phyloP scores from a whole-genome alignment of 2,888 invertebrate genomes.

The Globia sparganii region DNA sequence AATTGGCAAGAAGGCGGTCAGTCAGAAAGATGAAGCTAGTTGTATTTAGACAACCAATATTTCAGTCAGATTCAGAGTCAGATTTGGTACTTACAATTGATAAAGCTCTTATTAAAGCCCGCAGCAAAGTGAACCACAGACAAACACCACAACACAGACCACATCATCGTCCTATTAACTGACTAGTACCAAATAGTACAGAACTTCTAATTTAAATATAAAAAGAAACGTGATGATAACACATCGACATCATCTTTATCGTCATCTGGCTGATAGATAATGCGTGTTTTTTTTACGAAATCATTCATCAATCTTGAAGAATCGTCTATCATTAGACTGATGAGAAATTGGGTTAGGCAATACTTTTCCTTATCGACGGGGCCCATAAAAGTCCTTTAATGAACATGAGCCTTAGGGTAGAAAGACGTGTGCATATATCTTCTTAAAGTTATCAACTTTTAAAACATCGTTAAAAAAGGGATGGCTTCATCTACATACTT shows the following conservation, averaged over 20 bases:
- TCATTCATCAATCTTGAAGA: not conserved
- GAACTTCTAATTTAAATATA: slow-evolving; percentile 53
- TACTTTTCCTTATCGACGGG: not conserved
- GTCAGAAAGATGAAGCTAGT: not conserved
- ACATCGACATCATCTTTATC: slow-evolving; percentile 34
- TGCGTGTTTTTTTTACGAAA: slow-evolving; percentile 37
- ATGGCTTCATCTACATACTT: too few relatives aligned
- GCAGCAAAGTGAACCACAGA: slow-evolving; percentile 59
- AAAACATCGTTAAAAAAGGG: not conserved
- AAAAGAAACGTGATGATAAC: slow-evolving; percentile 60
- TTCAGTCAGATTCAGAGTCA: too few relatives aligned
- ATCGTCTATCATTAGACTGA: not conserved
- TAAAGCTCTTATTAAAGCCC: slow-evolving; percentile 68
- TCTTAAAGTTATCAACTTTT: not conserved
- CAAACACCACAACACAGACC: slow-evolving; percentile 69
- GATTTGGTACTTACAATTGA: slow-evolving; percentile 77
- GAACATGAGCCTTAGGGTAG: not conserved
- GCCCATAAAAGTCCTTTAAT: not conserved
- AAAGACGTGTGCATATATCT: not conserved
- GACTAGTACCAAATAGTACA: slow-evolving; percentile 15
- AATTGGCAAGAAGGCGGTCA: not conserved
- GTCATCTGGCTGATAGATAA: slow-evolving; percentile 42
- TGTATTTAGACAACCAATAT: not conserved
- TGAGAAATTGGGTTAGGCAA: slow-evolving; percentile 33
- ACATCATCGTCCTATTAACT: slow-evolving; percentile 67